A percentile compares a stretch with the other conserved stretches of the same genome.
Conservation (phyloP, 2,797 vertebrate species). For the Sebastes melanostomus region DNA sequence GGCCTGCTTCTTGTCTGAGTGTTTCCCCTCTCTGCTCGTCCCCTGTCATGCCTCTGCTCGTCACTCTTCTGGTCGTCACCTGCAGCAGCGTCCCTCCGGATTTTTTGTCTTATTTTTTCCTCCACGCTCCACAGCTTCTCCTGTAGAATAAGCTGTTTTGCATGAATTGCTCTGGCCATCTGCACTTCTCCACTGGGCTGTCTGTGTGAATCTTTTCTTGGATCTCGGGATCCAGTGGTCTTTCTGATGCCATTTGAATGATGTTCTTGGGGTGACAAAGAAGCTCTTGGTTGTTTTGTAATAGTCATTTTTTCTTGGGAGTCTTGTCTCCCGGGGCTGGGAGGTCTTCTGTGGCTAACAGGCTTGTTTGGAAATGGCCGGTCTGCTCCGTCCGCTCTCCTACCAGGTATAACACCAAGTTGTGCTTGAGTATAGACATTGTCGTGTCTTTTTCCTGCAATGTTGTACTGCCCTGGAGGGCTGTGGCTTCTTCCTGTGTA, state of each 20-base stretch:
- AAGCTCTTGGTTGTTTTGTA: slow-evolving; percentile 28
- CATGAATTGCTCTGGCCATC: slow-evolving; percentile 79
- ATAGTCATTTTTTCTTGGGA: slow-evolving; percentile 23
- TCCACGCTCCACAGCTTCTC: slow-evolving; percentile 83
- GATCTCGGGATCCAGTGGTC: not conserved
- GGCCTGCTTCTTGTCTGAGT: slow-evolving; percentile 18
- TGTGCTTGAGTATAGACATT: slow-evolving; percentile 25
- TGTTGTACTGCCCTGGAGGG: slow-evolving; percentile 37
- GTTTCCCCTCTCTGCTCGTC: slow-evolving; percentile 19
- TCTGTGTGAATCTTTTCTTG: slow-evolving; percentile 11
- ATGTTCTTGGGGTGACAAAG: not conserved
- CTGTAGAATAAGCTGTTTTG: slow-evolving; percentile 79
- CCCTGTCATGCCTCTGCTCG: slow-evolving; percentile 20
- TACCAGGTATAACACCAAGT: slow-evolving; percentile 42
- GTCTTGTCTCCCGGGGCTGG: slow-evolving; percentile 18
- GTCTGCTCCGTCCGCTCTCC: slow-evolving; percentile 70
- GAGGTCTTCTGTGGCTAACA: slow-evolving; percentile 73
- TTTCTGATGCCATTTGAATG: slow-evolving; percentile 8
- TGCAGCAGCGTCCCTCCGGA: slow-evolving; percentile 69
- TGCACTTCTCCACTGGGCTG: slow-evolving; percentile 42
- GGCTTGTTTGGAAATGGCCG: slow-evolving; percentile 84
- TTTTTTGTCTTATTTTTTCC: slow-evolving; percentile 75
- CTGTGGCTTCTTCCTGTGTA: slow-evolving; percentile 7
- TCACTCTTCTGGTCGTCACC: slow-evolving; percentile 40
- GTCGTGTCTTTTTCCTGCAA: slow-evolving; percentile 25